These are phyloP conservation scores for Amphipyra berbera DNA, from an alignment of 2,888 invertebrate species.

Conservation along the genomic window DNA sequence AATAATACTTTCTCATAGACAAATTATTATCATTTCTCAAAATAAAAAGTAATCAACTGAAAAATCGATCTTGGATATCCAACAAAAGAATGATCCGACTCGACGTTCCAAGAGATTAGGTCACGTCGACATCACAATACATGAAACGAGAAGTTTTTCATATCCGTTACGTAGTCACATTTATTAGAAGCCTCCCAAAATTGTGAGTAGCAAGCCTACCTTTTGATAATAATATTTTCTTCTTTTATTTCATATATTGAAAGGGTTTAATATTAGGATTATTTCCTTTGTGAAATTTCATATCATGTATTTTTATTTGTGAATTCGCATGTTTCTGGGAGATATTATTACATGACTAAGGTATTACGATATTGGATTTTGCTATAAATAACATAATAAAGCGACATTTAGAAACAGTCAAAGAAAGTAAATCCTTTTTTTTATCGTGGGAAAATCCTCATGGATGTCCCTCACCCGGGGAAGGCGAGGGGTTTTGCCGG, in stretches of 20 bases:
- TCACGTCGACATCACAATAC: constrained; percentile 22
- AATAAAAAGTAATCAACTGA: constrained; percentile 27
- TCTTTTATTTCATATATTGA: constrained; percentile 22
- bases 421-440: no score
- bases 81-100: constrained; percentile 34
- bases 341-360: not conserved
- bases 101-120: constrained; percentile 23
- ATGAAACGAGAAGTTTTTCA: constrained; percentile 10
- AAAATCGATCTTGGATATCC: constrained; percentile 5
- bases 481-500: no score
- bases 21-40: constrained; percentile 17
- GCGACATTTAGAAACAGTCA: no score
- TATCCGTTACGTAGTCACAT: constrained; percentile 9
- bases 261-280: constrained; percentile 25
- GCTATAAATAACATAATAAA: not conserved
- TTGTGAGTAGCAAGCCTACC: constrained; percentile 8
- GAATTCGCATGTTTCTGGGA: not conserved
- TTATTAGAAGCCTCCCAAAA: constrained; percentile 23
- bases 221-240: constrained; percentile 22
- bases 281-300: constrained; percentile 23
- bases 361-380: constrained; percentile 12
- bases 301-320: constrained; percentile 5
- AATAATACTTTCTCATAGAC: no score
- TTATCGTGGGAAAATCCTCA: no score
- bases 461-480: no score